A percentile compares a stretch with the other conserved stretches of the same genome.
Conservation (phyloP, 2,797 vertebrate species). For the Sardinella longiceps region DNA sequence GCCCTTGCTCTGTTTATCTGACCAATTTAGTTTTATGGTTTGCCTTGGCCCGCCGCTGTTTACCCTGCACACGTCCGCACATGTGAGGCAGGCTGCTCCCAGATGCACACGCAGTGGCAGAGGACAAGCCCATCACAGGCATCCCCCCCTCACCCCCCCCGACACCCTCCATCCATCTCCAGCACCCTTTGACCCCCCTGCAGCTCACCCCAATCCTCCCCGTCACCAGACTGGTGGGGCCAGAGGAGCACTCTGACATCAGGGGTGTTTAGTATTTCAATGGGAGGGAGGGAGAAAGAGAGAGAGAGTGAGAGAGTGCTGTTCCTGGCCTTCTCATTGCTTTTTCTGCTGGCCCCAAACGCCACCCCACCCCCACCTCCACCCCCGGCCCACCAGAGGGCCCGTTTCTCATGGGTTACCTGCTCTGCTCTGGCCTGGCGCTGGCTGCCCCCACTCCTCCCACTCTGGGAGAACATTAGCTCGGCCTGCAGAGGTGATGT, state of each 20-base stretch:
- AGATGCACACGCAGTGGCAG: not conserved
- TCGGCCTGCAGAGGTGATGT: conserved; percentile 45
- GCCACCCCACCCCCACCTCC: not conserved
- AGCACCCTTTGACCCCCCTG: not conserved
- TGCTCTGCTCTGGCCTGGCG: not conserved
- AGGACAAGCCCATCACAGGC: conserved; percentile 16
- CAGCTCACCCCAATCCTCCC: not conserved
- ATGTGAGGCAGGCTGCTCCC: conserved; percentile 47
- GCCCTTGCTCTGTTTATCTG: conserved; percentile 55
- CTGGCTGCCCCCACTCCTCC: conserved; percentile 27
- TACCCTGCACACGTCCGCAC: conserved; percentile 54
- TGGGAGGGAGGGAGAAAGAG: not conserved
- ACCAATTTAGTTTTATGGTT: conserved; percentile 60
- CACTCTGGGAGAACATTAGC: conserved; percentile 36
- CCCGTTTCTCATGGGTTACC: not conserved
- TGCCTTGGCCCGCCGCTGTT: conserved; percentile 57
- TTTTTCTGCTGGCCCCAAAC: not conserved
- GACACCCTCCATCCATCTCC: not conserved
- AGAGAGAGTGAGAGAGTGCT: not conserved
- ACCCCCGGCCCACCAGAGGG: not conserved
- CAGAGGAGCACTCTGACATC: too few species aligned
- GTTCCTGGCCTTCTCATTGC: not conserved
- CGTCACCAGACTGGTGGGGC: not conserved
- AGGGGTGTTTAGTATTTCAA: not conserved
- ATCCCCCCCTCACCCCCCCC: not conserved